Evolutionary conservation across 2,113 vertebrate species (phyloP).

Genomic region (Balaenoptera acutorostrata): DNA sequence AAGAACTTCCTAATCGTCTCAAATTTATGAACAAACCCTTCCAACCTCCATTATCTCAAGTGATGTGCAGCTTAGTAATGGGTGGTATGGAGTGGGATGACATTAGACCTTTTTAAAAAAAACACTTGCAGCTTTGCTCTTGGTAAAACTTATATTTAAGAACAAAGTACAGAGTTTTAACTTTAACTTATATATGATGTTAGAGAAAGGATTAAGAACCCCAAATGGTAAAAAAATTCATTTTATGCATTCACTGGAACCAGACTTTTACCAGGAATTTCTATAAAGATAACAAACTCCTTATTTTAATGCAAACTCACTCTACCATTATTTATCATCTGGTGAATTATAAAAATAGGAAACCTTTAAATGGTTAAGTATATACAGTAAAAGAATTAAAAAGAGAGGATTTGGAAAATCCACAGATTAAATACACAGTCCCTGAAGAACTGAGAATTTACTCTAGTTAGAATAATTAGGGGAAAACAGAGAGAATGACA

Average conservation of each 20-base stretch:
- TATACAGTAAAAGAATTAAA: slow-evolving; percentile 19
- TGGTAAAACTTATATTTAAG: neutral
- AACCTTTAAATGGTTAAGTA: slow-evolving; percentile 24
- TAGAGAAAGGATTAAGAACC: neutral
- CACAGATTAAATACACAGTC: slow-evolving; percentile 40
- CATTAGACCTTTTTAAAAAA: neutral
- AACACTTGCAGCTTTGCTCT: neutral
- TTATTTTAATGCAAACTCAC: neutral
- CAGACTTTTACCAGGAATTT: neutral
- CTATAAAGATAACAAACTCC: neutral
- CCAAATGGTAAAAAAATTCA: slow-evolving; percentile 1
- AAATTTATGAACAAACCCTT: neutral
- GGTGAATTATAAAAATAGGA: neutral
- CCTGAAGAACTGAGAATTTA: slow-evolving; percentile 46
- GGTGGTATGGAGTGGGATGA: neutral
- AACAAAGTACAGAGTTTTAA: neutral
- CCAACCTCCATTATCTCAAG: neutral
- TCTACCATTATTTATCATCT: slow-evolving; percentile 19
- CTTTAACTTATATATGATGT: neutral
- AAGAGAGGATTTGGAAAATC: slow-evolving; percentile 49
- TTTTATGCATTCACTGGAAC: neutral
- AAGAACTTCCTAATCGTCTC: neutral
- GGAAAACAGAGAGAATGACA: slow-evolving; percentile 44
- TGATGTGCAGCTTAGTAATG: neutral
- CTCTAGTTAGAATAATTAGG: slow-evolving; percentile 47